Base-by-base conservation (phyloP, 1,140 invertebrate genomes). In the Drosophila serrata region DNA sequence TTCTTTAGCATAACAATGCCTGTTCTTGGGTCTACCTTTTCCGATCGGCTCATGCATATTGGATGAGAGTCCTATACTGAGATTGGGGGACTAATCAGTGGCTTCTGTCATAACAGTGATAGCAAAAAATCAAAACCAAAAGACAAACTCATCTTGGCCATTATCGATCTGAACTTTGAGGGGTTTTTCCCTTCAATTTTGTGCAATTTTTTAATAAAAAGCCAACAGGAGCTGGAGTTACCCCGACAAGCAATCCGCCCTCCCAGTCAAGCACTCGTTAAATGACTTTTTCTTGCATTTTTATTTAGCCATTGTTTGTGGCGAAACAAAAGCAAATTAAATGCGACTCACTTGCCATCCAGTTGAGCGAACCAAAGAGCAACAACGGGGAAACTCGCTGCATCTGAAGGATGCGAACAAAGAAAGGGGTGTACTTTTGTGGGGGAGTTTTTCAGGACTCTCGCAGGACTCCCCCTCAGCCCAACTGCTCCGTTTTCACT, bases 271-370 rank as follows among this genome's bases (percentile, higher is more conserved):
- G 79, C 82, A 88, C 84, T 87, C 81, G 79, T 82, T 56, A 79
- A 88, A 87, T 87, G 82, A 87, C 84, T 87, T 87, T 87, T 82
- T 79, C 82, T 75, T 65, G 61, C 74, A 76, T 70, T 75, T 69
- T 67, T 76, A 58, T 80, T 88, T 78, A 67, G 42, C 63, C 67
- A 56, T 80, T 81, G 82, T 91, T 90, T 64, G 76, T 17, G 62
- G 31, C 72, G 62, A 84, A 88, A 91, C 87, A 91, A 91, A 72
- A 46, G 79, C 82, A 74, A 88, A 91, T 91, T 91, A 91, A 91
- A 87, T 81, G 78, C 88, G 88, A 91, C 85, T 91, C 84, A 91
- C 82, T 91, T 91, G 82, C 78, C 78, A 75, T 68, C 78, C 82
- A 91, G 82, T 91, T 91, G 82, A 91, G 87, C 82, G 84, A 59